Evolutionary conservation across 2,113 vertebrate species (phyloP).

Genomic region (Acrocephalus kingi): DNA sequence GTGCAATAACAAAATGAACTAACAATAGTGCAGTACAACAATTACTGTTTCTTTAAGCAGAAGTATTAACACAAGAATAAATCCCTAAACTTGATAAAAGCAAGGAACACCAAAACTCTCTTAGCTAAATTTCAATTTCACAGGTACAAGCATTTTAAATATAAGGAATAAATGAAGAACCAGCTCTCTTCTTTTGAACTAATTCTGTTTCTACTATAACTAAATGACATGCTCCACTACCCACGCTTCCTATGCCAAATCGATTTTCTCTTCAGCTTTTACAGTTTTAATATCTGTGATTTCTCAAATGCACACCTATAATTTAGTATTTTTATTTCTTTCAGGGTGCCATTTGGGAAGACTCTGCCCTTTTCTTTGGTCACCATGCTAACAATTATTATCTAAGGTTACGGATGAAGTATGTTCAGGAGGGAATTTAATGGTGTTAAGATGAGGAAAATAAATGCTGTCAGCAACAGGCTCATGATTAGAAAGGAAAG

Average conservation of each 20-base stretch:
- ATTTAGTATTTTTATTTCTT: not conserved
- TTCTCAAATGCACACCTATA: not conserved
- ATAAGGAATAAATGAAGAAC: not conserved
- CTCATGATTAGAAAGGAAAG: not conserved
- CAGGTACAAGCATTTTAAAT: conserved; percentile 2
- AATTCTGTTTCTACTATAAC: not conserved
- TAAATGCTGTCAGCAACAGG: not conserved
- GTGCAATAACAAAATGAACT: no score
- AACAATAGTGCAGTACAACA: no score
- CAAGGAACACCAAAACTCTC: not conserved
- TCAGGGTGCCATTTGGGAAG: not conserved
- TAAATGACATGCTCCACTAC: not conserved
- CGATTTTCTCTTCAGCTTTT: conserved; percentile 9
- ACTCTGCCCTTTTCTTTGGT: not conserved
- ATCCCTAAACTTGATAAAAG: not conserved
- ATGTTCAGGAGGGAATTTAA: not conserved
- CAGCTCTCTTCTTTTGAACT: conserved; percentile 2
- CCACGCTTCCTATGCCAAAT: not conserved
- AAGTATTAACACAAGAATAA: not conserved
- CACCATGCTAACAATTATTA: not conserved
- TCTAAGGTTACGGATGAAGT: not conserved
- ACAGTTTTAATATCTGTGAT: not conserved
- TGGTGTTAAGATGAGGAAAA: not conserved
- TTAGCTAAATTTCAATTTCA: conserved; percentile 24
- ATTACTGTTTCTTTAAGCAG: not conserved